A percentile compares a stretch with the other conserved stretches of the same genome.
Evolutionary conservation across 2,888 invertebrate genomes (phyloP).

Genomic region (Endomychus coccineus): DNA sequence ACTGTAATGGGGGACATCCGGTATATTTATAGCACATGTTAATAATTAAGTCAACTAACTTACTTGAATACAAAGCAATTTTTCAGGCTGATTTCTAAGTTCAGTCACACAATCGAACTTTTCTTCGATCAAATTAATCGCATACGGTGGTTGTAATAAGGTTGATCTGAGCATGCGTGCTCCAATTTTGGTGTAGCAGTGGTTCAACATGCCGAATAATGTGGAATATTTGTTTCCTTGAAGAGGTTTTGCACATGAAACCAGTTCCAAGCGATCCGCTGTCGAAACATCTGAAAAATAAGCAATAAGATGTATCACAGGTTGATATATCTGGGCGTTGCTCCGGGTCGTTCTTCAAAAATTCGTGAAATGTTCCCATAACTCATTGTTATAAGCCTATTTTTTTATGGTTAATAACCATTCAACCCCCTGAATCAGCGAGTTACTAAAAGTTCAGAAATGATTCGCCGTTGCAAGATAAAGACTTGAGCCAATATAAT

Average conservation of each 20-base stretch:
- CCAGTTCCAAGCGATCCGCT: constrained; percentile 67
- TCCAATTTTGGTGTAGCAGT: constrained; percentile 67
- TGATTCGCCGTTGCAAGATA: no score
- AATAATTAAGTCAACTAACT: background rate
- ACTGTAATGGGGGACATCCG: no score
- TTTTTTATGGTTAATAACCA: no score
- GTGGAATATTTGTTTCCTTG: constrained; percentile 44
- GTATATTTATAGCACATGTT: no score
- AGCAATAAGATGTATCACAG: no score
- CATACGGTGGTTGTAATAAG: constrained; percentile 72
- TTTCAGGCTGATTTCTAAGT: constrained; percentile 58
- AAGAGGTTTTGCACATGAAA: constrained; percentile 47
- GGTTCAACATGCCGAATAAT: constrained; percentile 59
- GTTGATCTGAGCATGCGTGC: constrained; percentile 69
- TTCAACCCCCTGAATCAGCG: no score
- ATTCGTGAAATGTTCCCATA: no score
- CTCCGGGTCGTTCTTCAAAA: no score
- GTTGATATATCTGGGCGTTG: no score
- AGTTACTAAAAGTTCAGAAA: no score
- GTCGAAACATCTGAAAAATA: constrained; percentile 68
- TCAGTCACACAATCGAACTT: constrained; percentile 72
- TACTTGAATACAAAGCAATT: constrained; percentile 52
- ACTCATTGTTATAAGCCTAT: no score
- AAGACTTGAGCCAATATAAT: no score
- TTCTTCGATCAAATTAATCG: constrained; percentile 56